Base-by-base conservation (phyloP, 2,888 invertebrate species). In the Abrostola tripartita region DNA sequence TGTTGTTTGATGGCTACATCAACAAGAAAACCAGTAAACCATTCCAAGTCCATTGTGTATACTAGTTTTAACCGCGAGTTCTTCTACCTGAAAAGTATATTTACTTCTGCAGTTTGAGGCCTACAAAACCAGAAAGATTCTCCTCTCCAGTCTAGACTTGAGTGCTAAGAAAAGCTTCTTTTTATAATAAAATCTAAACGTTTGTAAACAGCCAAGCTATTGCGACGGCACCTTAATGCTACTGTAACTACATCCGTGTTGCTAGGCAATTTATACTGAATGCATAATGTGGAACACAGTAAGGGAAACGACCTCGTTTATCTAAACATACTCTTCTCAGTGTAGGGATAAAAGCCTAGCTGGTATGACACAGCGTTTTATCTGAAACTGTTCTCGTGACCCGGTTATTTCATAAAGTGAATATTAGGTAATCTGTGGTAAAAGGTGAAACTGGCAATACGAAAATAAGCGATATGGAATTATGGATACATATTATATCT, bases 251-350 rank as follows among this genome's bases (percentile, higher is more conserved):
- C 14, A 56, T 44, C 58, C 14, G 36, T 52, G 37, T 63, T 52
- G 55, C 61, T 44, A 60, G 40, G 61, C 64, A 53, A 64, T 71
- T 70, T 52, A 51, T 71, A 50, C 57, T 54, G 63, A 68, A 76
- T 74, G 37, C 52, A 53, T 74, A 61, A 69, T 68, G 54, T 49
- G 40, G 8, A 52, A 49, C 47, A 49, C 47, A 54, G 8, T 12
- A 41, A 53, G 54, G 59, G 56, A 65, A 61, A 74, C 42, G 71
- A 65, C 75, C 71, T 61, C 63, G 37, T 71, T 68, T 52, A 57
- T 65, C 59, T 61, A 37, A 52, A 65, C 65, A 55, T 66, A 50
- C 9, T 7, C 24, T 11, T 7, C 38, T 55, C 50, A 52, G 51
- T 60, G 59, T 53, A 67, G 49, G 24, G 0, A 68, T 44, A 41